Evolutionary conservation across 2,888 invertebrate genomes (phyloP).

Genomic region (Arrhopalites spinosus): DNA sequence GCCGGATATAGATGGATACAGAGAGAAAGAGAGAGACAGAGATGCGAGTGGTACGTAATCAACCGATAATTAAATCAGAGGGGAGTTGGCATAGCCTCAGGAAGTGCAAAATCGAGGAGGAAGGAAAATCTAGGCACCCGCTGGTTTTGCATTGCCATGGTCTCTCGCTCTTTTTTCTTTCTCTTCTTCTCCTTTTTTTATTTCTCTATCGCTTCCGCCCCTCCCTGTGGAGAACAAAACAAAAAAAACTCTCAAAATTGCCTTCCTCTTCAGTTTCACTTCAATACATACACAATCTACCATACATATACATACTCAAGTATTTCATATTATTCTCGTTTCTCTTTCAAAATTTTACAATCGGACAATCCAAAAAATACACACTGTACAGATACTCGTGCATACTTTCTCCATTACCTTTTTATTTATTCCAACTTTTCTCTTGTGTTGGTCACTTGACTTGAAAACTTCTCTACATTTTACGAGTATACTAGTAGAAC

Average conservation of each 20-base stretch:
- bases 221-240: constrained; percentile 1
- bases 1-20: not conserved
- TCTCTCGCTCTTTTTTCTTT: not conserved
- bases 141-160: constrained; percentile 10
- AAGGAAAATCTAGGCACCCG: constrained; percentile 28
- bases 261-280: too few species aligned
- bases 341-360: too few species aligned
- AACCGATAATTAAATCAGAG: constrained; percentile 51
- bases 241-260: not conserved
- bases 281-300: too few species aligned
- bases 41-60: constrained; percentile 40
- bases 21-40: not conserved
- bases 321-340: too few species aligned
- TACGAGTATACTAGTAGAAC: too few species aligned
- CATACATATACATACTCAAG: too few species aligned
- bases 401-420: too few species aligned
- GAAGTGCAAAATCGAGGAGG: constrained; percentile 43
- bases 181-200: not conserved
- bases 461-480: too few species aligned
- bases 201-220: not conserved
- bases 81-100: constrained; percentile 46
- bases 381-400: too few species aligned
- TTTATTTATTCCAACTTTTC: too few species aligned
- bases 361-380: too few species aligned
- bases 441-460: too few species aligned